These are phyloP conservation scores for Australoheros facetus DNA, from an alignment of 2,797 vertebrate species.

Conservation along the genomic window DNA sequence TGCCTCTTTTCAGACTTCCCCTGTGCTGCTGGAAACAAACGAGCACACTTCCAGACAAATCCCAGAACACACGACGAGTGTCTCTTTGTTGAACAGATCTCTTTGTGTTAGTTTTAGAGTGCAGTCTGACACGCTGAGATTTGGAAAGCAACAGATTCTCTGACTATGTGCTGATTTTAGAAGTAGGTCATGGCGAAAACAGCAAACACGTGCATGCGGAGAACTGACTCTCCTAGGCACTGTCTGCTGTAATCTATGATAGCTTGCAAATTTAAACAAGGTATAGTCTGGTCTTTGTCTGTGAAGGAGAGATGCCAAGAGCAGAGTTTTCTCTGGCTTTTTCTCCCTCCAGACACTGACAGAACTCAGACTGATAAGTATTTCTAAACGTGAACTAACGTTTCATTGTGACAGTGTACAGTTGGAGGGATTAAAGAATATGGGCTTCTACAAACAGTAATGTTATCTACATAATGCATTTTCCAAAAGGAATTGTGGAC, in stretches of 20 bases:
- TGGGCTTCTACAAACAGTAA: neutral
- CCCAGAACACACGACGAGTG: slow-evolving; percentile 14
- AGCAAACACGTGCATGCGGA: slow-evolving; percentile 40
- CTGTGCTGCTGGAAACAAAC: slow-evolving; percentile 19
- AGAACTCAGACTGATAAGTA: neutral
- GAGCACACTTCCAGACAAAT: slow-evolving; percentile 22
- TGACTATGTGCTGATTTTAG: slow-evolving; percentile 62
- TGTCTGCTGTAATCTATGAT: slow-evolving; percentile 45
- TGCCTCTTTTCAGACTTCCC: slow-evolving; percentile 8
- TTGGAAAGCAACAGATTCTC: slow-evolving; percentile 38
- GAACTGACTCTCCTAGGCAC: slow-evolving; percentile 29
- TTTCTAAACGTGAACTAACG: neutral
- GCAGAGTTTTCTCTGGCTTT: slow-evolving; percentile 38
- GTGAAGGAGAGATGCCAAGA: slow-evolving; percentile 18
- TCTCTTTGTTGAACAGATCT: slow-evolving; percentile 28
- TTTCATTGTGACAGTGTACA: neutral
- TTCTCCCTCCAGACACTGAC: slow-evolving; percentile 18
- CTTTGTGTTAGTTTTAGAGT: neutral
- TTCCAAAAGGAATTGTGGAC: neutral
- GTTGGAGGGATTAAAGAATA: neutral
- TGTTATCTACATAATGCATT: neutral
- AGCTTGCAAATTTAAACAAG: slow-evolving; percentile 50
- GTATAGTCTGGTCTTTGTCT: slow-evolving; percentile 56
- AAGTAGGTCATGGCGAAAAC: slow-evolving; percentile 64
- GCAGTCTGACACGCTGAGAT: slow-evolving; percentile 21